Evolutionary conservation across 64 coral and sea anemone species (phyloP), one percentile per base, ranked within the genome.

Genomic region (Catalaphyllia jardinei): DNA sequence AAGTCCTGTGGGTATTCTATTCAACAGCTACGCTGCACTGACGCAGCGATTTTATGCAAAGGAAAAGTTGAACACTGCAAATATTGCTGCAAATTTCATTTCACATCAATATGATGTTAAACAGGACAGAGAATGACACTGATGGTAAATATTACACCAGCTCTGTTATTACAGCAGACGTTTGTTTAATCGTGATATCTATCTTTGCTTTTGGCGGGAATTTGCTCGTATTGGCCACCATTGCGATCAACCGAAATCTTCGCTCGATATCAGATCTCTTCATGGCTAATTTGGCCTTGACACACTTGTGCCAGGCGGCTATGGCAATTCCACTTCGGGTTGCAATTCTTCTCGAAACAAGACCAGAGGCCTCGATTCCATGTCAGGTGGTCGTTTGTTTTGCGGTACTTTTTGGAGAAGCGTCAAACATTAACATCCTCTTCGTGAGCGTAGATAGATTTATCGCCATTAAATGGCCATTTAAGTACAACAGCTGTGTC

Each of bases 271-370:
- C 57, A 46, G 91, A 92, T 79, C 59, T 91, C 46, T 80, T 92
- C 11, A 24, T 95, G 20, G 89, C 83, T 35, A 95, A 92, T 78
- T 87, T 95, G 11, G 94, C 94, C 49, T 46, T 95, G 19, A 86
- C 94, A 12, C 89, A 95, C 71, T 89, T 95, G 13, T 55, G 79
- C 60, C 94, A 95, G 73, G 94, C 89, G 22, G 71, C 85, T 4
- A 16, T 92, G 24, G 61, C 89, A 4, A 42, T 95, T 18, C 94
- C 94, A 71, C 17, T 95, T 60, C 76, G 89, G 8, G 38, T 85
- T 12, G 55, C 75, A 20, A 60, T 84, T 60, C 78, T 92, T 4
- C 71, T 72, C 10, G 67, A 49, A 79, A n/a, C 54, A 52, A 76
- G 69, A 25, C 14, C 62, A 2, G 1, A 57, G 18, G 4, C 52